These are phyloP conservation scores for Catocala nupta DNA, from an alignment of 2,888 invertebrate species.

Conservation along the genomic window DNA sequence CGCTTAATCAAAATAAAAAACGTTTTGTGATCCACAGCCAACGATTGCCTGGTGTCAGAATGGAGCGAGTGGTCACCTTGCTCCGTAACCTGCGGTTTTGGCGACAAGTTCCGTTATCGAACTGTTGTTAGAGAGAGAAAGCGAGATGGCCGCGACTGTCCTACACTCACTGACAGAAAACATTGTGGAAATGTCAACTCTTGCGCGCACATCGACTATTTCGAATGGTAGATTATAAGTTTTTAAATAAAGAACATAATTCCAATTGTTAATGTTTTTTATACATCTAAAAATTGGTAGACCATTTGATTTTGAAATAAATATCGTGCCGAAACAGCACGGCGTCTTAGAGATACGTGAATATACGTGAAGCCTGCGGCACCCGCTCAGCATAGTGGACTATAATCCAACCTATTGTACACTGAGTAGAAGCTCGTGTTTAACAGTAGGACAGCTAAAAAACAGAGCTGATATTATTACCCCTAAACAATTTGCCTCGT, in stretches of 20 bases:
- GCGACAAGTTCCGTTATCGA: slow-evolving; percentile 93
- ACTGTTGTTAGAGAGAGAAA: slow-evolving; percentile 91
- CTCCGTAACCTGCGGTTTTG: slow-evolving; percentile 95
- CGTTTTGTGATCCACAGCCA: slow-evolving; percentile 79
- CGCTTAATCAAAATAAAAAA: no score
- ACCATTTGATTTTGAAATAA: no score
- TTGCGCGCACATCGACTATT: slow-evolving; percentile 76
- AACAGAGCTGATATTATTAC: no score
- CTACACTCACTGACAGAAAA: slow-evolving; percentile 67
- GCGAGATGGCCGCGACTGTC: slow-evolving; percentile 89
- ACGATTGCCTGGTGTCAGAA: slow-evolving; percentile 93
- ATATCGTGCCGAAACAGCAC: no score
- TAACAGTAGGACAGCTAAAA: no score
- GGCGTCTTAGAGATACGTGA: no score
- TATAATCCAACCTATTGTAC: no score
- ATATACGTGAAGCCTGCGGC: no score
- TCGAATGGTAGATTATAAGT: slow-evolving; percentile 67
- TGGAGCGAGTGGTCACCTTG: slow-evolving; percentile 95
- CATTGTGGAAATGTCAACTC: slow-evolving; percentile 78
- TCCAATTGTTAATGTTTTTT: background rate
- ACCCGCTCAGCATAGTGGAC: no score
- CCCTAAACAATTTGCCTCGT: no score
- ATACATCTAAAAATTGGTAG: background rate
- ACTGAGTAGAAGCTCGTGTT: no score
- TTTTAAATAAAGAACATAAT: slow-evolving; percentile 10